phyloP scores from a whole-genome alignment of 1,140 invertebrate species.

The Phymorhynchus buccinoides region DNA sequence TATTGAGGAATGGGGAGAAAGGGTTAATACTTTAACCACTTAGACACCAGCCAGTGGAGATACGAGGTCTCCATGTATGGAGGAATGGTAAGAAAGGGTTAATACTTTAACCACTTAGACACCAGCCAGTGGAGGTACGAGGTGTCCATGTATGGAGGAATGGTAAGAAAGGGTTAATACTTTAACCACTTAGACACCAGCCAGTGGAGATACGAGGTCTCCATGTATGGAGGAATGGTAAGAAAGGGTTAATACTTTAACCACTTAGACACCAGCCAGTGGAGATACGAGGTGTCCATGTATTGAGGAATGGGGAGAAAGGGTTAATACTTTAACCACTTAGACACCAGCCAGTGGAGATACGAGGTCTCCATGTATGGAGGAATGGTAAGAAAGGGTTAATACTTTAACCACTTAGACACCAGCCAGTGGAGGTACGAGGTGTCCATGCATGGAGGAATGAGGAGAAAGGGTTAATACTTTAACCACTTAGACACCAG shows the following conservation, averaged over 20 bases:
- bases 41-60: constrained; percentile 78
- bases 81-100: constrained; percentile 58
- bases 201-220: constrained; percentile 80
- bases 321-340: constrained; percentile 75
- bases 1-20: constrained; percentile 57
- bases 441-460: constrained; percentile 73
- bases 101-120: constrained; percentile 77
- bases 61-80: constrained; percentile 78
- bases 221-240: constrained; percentile 67
- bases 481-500: constrained; percentile 76
- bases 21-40: constrained; percentile 75
- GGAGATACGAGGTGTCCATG: constrained; percentile 80
- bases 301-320: constrained; percentile 57
- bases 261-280: constrained; percentile 76
- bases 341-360: constrained; percentile 78
- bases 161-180: too few species aligned
- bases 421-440: constrained; percentile 79
- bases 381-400: constrained; percentile 58
- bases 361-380: constrained; percentile 78
- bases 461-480: too few species aligned
- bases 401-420: constrained; percentile 77
- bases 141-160: constrained; percentile 73
- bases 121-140: constrained; percentile 79
- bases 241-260: too few species aligned
- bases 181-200: constrained; percentile 76